Evolutionary conservation across 2,888 invertebrate genomes (phyloP).

Genomic region (Acrobasis suavella): DNA sequence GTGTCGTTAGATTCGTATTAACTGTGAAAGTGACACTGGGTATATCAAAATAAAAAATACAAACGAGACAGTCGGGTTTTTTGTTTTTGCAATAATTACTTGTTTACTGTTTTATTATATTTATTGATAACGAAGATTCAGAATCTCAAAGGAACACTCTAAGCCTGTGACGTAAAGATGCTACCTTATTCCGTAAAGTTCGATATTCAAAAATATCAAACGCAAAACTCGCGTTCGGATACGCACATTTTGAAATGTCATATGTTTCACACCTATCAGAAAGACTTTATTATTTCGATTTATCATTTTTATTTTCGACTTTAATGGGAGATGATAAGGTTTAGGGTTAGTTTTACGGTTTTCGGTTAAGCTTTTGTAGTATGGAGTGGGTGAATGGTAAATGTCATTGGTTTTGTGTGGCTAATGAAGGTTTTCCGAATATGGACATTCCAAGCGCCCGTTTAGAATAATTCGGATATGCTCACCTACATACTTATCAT

Average conservation of each 20-base stretch:
- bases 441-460: conserved; percentile 39
- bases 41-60: too few species aligned
- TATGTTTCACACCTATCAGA: conserved; percentile 64
- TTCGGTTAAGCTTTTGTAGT: not conserved
- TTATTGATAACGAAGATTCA: not conserved
- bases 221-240: conserved; percentile 50
- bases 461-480: conserved; percentile 11
- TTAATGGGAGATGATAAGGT: accelerated
- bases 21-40: too few species aligned
- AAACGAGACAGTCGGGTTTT: too few species aligned
- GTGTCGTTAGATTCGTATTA: too few species aligned
- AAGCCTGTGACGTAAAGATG: not conserved
- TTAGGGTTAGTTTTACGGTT: conserved; percentile 12
- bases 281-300: conserved; percentile 31
- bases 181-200: conserved; percentile 2
- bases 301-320: conserved; percentile 14
- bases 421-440: conserved; percentile 62
- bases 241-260: conserved; percentile 67
- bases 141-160: not conserved
- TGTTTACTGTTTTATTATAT: too few species aligned
- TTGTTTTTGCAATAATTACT: too few species aligned
- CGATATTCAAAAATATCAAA: conserved; percentile 49
- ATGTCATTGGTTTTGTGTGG: conserved; percentile 76
- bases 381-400: conserved; percentile 49
- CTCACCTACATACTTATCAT: too few species aligned